Conservation (phyloP, 1,140 invertebrate genomes). For the Catajapyx aquilonaris region DNA sequence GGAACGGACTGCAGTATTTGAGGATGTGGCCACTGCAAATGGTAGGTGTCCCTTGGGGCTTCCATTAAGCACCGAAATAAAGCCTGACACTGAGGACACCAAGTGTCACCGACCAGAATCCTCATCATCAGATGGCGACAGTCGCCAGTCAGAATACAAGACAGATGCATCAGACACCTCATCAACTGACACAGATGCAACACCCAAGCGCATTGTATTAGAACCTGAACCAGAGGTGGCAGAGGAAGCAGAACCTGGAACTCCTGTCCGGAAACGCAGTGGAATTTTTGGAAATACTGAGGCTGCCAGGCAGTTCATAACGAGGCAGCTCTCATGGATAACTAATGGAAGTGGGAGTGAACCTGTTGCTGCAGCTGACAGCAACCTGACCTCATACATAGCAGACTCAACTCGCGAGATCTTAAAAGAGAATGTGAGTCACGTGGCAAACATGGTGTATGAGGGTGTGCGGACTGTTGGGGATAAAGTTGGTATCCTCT, state of each 20-base stretch:
- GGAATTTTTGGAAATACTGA: constrained; percentile 41
- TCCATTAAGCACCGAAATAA: constrained; percentile 11
- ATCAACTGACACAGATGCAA: neutral
- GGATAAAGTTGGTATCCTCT: constrained; percentile 45
- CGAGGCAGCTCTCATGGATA: constrained; percentile 47
- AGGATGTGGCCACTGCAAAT: constrained; percentile 18
- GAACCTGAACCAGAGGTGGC: neutral
- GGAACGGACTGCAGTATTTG: constrained; percentile 24
- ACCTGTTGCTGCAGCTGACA: constrained; percentile 20
- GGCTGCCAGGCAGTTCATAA: constrained; percentile 43
- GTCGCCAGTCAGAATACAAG: neutral
- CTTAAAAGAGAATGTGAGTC: constrained; percentile 21
- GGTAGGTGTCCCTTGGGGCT: constrained; percentile 21
- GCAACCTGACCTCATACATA: constrained; percentile 6
- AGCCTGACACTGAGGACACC: neutral
- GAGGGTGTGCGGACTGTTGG: constrained; percentile 50
- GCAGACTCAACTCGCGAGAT: constrained; percentile 11
- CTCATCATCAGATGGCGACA: neutral
- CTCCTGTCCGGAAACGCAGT: constrained; percentile 6
- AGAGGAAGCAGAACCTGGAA: constrained; percentile 4
- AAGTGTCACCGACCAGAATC: neutral
- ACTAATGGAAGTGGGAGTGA: constrained; percentile 31
- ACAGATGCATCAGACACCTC: neutral
- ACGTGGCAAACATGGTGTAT: constrained; percentile 46
- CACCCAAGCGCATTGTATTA: neutral